Evolutionary conservation across 2,113 vertebrate genomes (phyloP).

Genomic region (Macaca fascicularis): T2T-MFA8v1.1 NC_088377.1:101691001-101691500

Average conservation of each 20-base stretch:
- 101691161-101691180: not conserved
- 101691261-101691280: not conserved
- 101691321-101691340: accelerated
- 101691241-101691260: not conserved
- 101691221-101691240: not conserved
- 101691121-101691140: slow-evolving; percentile 18
- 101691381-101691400: not conserved
- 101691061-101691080: not conserved
- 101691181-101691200: not conserved
- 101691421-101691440: not conserved
- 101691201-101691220: not conserved
- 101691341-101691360: not conserved
- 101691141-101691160: slow-evolving; percentile 8
- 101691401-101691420: not conserved
- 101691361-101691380: not conserved
- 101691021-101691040: slow-evolving; percentile 65
- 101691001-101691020: slow-evolving; percentile 35
- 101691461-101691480: not conserved
- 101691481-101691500: not conserved
- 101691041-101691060: not conserved
- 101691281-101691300: not conserved
- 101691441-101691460: not conserved
- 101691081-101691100: accelerated
- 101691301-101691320: not conserved
- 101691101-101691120: not conserved